A percentile compares a stretch with the other conserved stretches of the same genome.
These are phyloP conservation scores for Esperia sulphurella DNA, from an alignment of 2,888 invertebrate species.

Conservation along the genomic window DNA sequence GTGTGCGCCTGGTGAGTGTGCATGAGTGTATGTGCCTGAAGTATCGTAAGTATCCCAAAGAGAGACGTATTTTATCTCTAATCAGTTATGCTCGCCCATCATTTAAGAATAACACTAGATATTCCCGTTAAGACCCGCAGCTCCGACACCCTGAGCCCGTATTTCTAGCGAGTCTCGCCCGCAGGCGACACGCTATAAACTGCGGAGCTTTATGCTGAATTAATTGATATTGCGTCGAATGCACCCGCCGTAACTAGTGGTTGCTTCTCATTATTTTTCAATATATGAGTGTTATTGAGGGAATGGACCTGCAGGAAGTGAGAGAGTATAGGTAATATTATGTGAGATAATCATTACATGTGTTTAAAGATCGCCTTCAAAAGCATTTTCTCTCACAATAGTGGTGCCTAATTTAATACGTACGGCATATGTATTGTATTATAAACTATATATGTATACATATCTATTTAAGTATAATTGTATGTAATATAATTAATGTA, in stretches of 20 bases:
- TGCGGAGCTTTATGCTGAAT: conserved; percentile 24
- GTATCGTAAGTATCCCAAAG: background rate
- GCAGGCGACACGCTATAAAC: conserved; percentile 22
- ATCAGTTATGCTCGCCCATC: background rate
- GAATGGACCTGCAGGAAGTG: too few relatives aligned
- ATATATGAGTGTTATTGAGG: too few relatives aligned
- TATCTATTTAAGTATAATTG: too few relatives aligned
- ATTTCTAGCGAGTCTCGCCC: background rate
- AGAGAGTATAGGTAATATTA: too few relatives aligned
- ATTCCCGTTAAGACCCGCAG: background rate
- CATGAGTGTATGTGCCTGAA: too few relatives aligned
- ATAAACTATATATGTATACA: too few relatives aligned
- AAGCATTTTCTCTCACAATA: background rate
- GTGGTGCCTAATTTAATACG: too few relatives aligned
- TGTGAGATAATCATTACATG: too few relatives aligned
- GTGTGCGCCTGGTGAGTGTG: too few relatives aligned
- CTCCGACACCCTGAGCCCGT: background rate
- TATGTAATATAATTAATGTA: too few relatives aligned
- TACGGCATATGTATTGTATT: too few relatives aligned
- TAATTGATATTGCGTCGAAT: conserved; percentile 29
- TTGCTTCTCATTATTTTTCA: background rate
- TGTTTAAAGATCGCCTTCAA: too few relatives aligned
- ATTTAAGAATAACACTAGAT: conserved; percentile 4
- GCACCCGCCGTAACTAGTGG: conserved; percentile 19
- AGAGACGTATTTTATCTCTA: background rate